Base-by-base conservation (phyloP, 2,888 invertebrate species). In the Drosophila incognita region DNA sequence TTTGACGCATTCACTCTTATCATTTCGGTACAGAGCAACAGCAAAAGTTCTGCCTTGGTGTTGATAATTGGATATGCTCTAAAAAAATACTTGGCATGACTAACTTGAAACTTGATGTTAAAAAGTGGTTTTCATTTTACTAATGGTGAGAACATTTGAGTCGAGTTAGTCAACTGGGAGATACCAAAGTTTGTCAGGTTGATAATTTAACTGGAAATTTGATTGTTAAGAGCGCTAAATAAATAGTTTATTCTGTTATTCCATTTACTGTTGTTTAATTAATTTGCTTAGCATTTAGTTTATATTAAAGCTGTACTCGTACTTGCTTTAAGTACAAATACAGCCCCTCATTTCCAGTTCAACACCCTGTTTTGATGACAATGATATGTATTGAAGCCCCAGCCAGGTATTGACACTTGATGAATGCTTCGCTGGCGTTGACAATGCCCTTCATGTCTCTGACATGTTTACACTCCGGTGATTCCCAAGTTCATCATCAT, bases 401-500 rank as follows among this genome's bases (percentile, higher is more conserved):
- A n/a, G 38, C n/a, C 56, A 51, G 69, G 79, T 66, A 71, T 77
- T 69, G 83, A 74, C 82, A 83, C 81, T 73, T 76, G 70, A 73
- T 81, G 58, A 73, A 81, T 86, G 83, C 81, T 83, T 82, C 65
- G 76, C 46, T 84, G 82, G 64, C 58, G 76, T 52, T 69, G 74
- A 75, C 74, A 71, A 81, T 70, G 70, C 56, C 62, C 57, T 61
- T 60, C 72, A 71, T 78, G 78, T 73, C 62, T 60, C 72, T 56
- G 73, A 81, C 75, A 76, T 73, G 56, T 81, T 87, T 48, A 76
- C 83, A 74, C 74, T 69, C 72, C 65, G 74, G 58, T 83, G 81
- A 61, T 11, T 88, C 68, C 78, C 87, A 87, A 88, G 89, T 80
- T 80, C 80, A 77, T 58, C 21, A 60, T 68, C 18, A n/a, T 27